Conservation (phyloP, 23 tunicate genomes). For the Trididemnum miniatum region DNA sequence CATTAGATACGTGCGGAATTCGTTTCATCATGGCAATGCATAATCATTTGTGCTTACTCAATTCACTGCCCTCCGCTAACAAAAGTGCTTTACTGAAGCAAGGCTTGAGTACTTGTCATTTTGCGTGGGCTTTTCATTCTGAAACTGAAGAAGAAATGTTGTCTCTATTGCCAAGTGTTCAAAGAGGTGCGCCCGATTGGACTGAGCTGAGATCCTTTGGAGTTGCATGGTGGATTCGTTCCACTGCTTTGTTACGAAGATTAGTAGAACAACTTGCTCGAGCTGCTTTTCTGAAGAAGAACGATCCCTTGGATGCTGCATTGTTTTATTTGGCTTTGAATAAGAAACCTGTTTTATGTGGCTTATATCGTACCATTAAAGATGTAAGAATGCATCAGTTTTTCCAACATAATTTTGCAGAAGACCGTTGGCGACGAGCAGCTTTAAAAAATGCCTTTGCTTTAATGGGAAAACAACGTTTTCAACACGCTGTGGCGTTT, state of each 20-base stretch:
- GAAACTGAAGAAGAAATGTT: slow-evolving; percentile 93
- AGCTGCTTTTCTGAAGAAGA: slow-evolving; percentile 79
- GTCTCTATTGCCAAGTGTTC: slow-evolving; percentile 71
- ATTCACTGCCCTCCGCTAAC: slow-evolving; percentile 65
- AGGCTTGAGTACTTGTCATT: slow-evolving; percentile 77
- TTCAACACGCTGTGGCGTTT: slow-evolving; percentile 86
- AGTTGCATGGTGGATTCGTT: slow-evolving; percentile 91
- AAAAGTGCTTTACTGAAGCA: slow-evolving; percentile 47
- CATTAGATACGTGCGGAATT: slow-evolving; percentile 82
- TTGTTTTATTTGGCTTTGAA: slow-evolving; percentile 80
- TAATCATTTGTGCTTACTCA: slow-evolving; percentile 72
- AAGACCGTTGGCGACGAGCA: slow-evolving; percentile 90
- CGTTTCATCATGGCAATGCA: slow-evolving; percentile 89
- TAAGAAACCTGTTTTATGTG: slow-evolving; percentile 82
- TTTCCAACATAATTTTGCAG: slow-evolving; percentile 82
- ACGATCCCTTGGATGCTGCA: slow-evolving; percentile 93
- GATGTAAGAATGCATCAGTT: slow-evolving; percentile 74
- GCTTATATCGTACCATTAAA: slow-evolving; percentile 80
- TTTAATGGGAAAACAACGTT: slow-evolving; percentile 87
- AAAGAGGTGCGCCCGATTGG: slow-evolving; percentile 82
- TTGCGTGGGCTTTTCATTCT: slow-evolving; percentile 99
- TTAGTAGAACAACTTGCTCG: slow-evolving; percentile 79
- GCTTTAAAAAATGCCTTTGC: slow-evolving; percentile 98
- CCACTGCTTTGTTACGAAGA: slow-evolving; percentile 44
- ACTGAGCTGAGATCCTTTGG: slow-evolving; percentile 64